Base-by-base conservation (phyloP, 2,113 vertebrate species). In the Isurus oxyrinchus region DNA sequence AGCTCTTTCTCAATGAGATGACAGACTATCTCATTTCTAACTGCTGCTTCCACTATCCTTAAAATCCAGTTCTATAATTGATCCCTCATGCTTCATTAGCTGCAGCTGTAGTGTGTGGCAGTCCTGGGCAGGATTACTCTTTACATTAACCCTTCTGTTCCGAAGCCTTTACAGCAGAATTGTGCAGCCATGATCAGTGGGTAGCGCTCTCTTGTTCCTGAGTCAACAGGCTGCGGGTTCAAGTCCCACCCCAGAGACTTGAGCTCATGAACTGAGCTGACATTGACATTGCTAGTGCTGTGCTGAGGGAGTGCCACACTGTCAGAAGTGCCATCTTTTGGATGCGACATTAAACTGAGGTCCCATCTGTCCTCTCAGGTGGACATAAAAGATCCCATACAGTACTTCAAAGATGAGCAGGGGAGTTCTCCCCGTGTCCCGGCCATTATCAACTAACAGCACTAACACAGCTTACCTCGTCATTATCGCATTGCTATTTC, bases 11-110 rank as follows among this genome's bases (percentile, higher is more conserved):
- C 44, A 35, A 63, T 40, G 91, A 63, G 91, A 66, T 94, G 57
- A 63, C 59, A 94, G 61, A 66, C 27, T 53, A 63, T n/a, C 91
- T 94, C 91, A 63, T 94, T 66, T 63, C 35, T 66, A 94, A 63
- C 91, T 66, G 59, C 91, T 94, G 59, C 88, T 59, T 91, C 53
- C 53, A 59, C 53, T 84, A 44, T 84, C 81, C 81, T 44, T 84
- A 84, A 59, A 91, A n/a, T 31, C n/a, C 35, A 35, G 55, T 19
- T 63, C 57, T 21, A 57, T 63, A 61, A 94, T 94, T 94, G 91
- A 94, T 94, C 31, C 61, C 91, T 66, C 57, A 40, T 16, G 91
- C 31, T 94, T n/a, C 91, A 94, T 94, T 94, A 94, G 5, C 91
- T 66, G 91, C 91, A 66, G 91, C 91, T 44, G 91, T 10, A 23